Evolutionary conservation across 2,113 vertebrate species (phyloP).

Genomic region (Sinocyclocheilus anshuiensis): DNA sequence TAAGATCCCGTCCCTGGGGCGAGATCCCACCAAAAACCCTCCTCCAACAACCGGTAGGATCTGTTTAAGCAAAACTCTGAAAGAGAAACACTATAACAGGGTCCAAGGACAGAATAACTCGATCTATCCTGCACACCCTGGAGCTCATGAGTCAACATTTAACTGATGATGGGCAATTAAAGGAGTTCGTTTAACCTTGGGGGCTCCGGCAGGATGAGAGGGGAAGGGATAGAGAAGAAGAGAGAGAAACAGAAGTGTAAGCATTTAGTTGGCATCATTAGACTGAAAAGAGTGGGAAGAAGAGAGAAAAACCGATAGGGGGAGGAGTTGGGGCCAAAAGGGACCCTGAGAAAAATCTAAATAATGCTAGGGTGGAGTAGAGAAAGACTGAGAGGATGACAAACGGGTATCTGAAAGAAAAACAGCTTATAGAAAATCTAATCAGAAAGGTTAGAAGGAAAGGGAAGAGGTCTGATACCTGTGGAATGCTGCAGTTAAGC

Average conservation of each 20-base stretch:
- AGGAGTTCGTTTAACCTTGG: slow-evolving; percentile 67
- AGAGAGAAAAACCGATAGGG: neutral
- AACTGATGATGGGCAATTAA: slow-evolving; percentile 76
- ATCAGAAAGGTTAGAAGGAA: neutral
- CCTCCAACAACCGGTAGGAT: slow-evolving; percentile 63
- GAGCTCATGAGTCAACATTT: slow-evolving; percentile 64
- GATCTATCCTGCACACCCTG: slow-evolving; percentile 46
- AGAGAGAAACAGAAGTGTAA: slow-evolving; percentile 56
- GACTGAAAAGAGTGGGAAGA: slow-evolving; percentile 24
- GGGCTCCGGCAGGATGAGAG: slow-evolving; percentile 43
- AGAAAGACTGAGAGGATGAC: neutral
- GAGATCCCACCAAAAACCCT: slow-evolving; percentile 43
- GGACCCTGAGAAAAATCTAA: slow-evolving; percentile 10
- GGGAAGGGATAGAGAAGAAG: neutral
- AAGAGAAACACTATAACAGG: slow-evolving; percentile 54
- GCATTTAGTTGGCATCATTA: slow-evolving; percentile 67
- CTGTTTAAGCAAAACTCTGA: slow-evolving; percentile 68
- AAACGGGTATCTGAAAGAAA: slow-evolving; percentile 3
- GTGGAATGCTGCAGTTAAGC: neutral
- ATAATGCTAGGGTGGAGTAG: neutral
- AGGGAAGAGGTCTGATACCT: neutral
- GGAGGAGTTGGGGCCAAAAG: slow-evolving; percentile 21
- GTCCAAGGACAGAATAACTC: slow-evolving; percentile 59
- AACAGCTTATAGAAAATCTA: neutral
- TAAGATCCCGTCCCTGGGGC: slow-evolving; percentile 68